phyloP scores from a whole-genome alignment of 2,113 vertebrate genomes.

The Serilophus lunatus region DNA sequence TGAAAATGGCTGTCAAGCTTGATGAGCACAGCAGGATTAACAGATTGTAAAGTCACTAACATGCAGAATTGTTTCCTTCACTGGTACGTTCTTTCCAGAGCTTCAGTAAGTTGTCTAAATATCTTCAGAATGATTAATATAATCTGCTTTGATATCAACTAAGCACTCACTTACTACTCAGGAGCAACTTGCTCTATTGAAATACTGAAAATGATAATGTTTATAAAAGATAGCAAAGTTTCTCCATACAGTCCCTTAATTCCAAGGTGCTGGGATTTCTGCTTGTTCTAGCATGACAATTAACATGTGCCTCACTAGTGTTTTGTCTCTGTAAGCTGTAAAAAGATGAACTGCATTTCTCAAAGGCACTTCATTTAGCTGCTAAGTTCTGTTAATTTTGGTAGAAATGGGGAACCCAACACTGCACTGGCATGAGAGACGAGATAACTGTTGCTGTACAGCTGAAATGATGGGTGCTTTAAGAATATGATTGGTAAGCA shows the following conservation, averaged over 20 bases:
- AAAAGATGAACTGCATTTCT: not conserved
- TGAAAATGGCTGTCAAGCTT: constrained; percentile 10
- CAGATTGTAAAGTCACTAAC: constrained; percentile 12
- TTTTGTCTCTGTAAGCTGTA: not conserved
- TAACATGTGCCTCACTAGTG: not conserved
- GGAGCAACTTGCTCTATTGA: not conserved
- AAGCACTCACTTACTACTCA: not conserved
- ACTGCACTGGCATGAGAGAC: not conserved
- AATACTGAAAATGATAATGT: not conserved
- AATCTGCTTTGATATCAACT: not conserved
- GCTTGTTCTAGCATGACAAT: not conserved
- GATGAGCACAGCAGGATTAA: constrained; percentile 22
- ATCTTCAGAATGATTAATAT: not conserved
- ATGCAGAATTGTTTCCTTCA: not conserved
- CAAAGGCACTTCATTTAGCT: not conserved
- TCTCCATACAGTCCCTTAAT: not conserved
- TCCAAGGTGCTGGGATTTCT: not conserved
- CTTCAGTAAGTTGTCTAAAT: not conserved
- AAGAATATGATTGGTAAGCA: not conserved
- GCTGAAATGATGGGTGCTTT: not conserved
- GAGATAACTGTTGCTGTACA: not conserved
- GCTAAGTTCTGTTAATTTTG: not conserved
- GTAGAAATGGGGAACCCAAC: not conserved
- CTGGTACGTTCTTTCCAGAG: not conserved
- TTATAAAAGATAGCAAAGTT: not conserved